Evolutionary conservation across 2,113 vertebrate genomes (phyloP), one percentile per base, ranked within the genome.

Genomic region (Ondatra zibethicus): DNA sequence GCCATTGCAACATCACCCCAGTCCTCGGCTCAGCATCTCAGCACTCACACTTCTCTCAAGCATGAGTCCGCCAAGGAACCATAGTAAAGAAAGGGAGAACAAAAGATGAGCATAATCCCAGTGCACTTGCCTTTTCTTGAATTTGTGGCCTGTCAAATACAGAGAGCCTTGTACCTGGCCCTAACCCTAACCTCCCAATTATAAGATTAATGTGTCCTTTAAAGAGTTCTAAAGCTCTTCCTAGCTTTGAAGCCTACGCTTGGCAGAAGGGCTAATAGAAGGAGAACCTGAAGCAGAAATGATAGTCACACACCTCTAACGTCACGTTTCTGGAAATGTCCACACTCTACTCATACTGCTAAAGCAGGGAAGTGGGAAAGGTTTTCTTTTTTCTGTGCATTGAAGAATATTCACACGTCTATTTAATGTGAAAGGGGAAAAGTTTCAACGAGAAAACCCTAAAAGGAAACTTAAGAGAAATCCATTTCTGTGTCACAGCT

Each of bases 331-430:
- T 85, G 73, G 45, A 92, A 92, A 94, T 80, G 45, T 77, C 29
- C 6, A 76, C 9, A 17, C 4, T 91, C 27, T 21, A 19, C 85
- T 85, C 42, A n/a, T 33, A 78, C 3, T 70, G 85, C 58, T 88
- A 68, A 90, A 39, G 14, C 39, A 39, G 39, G 21, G 82, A 93
- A 88, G 50, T 52, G 82, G 0, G 65, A 70, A 68, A 50, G 31
- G 36, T 23, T 55, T 0, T 36, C 39, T n/a, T 94, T 50, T 10
- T 9, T 82, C 58, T 87, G 1, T 21, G 11, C 47, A 77, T 77
- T 75, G 8, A 75, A 96, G 39, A 92, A 87, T 84, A 75, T 31
- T 85, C 47, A 39, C n/a, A 90, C 47, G 19, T 88, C 52, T 95
- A 84, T 10, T n/a, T 70, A 72, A 90, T 4, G 27, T 92, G 17